Evolutionary conservation across 2,888 invertebrate species (phyloP).

Genomic region (Thecocarcelia acutangulata): DNA sequence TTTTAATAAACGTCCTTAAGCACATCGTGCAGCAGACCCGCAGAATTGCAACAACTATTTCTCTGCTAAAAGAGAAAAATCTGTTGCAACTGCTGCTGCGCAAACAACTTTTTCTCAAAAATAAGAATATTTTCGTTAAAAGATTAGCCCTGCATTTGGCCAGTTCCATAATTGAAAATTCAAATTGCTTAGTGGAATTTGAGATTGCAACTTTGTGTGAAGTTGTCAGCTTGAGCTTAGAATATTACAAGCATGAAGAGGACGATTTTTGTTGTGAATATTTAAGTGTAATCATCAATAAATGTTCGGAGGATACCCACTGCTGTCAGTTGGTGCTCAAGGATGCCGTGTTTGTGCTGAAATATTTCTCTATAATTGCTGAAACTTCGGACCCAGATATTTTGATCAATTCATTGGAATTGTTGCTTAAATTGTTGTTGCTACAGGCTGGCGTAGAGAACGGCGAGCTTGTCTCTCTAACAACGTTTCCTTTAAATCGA

Average conservation of each 20-base stretch:
- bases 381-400: constrained; percentile 75
- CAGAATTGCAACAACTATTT: constrained; percentile 73
- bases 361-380: constrained; percentile 71
- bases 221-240: constrained; percentile 70
- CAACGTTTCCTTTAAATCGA: constrained; percentile 75
- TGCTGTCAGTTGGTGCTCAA: constrained; percentile 70
- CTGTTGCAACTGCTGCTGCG: constrained; percentile 72
- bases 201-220: constrained; percentile 66
- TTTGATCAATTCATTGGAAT: constrained; percentile 74
- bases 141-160: constrained; percentile 74
- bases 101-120: constrained; percentile 72
- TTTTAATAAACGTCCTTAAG: constrained; percentile 74
- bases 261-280: constrained; percentile 77
- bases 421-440: constrained; percentile 74
- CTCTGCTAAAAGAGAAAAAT: constrained; percentile 71
- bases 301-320: constrained; percentile 75
- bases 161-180: constrained; percentile 72
- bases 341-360: constrained; percentile 72
- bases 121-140: constrained; percentile 71
- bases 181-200: constrained; percentile 73
- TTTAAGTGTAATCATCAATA: constrained; percentile 74
- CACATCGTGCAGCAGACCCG: constrained; percentile 75
- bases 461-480: constrained; percentile 69
- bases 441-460: constrained; percentile 71
- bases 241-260: constrained; percentile 72